These are phyloP conservation scores for Invenusta paracnida DNA, from an alignment of 2,888 invertebrate species.

Conservation along the genomic window DNA sequence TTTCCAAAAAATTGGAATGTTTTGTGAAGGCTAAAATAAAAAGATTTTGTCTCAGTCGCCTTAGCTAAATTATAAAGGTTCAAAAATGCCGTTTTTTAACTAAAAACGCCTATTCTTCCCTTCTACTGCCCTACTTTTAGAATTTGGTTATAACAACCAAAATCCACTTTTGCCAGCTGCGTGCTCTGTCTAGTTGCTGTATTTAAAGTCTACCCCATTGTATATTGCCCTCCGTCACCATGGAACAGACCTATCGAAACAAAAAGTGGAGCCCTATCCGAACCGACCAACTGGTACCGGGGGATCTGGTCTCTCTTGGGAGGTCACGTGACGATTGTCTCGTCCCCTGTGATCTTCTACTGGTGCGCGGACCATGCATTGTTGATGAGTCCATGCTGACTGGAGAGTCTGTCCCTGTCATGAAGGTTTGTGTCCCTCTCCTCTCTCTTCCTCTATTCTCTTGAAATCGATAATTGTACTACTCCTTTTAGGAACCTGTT, in stretches of 20 bases:
- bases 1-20: too few relatives aligned
- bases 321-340: conserved; percentile 60
- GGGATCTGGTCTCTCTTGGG: conserved; percentile 87
- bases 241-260: conserved; percentile 74
- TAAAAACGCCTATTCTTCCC: too few relatives aligned
- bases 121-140: too few relatives aligned
- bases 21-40: too few relatives aligned
- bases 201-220: too few relatives aligned
- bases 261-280: conserved; percentile 79
- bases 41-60: too few relatives aligned
- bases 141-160: too few relatives aligned
- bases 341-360: conserved; percentile 89
- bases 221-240: background rate
- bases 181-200: too few relatives aligned
- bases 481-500: conserved; percentile 71
- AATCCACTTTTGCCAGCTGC: too few relatives aligned
- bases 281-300: conserved; percentile 84
- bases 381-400: conserved; percentile 99
- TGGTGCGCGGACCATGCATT: conserved; percentile 89
- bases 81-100: too few relatives aligned
- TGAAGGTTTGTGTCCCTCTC: conserved; percentile 70
- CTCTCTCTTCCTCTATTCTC: background rate
- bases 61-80: too few relatives aligned
- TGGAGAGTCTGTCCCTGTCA: conserved; percentile 95
- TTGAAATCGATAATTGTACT: conserved; percentile 19